Evolutionary conservation across 2,797 vertebrate genomes (phyloP), one percentile per base, ranked within the genome.

Genomic region (Picus viridis): DNA sequence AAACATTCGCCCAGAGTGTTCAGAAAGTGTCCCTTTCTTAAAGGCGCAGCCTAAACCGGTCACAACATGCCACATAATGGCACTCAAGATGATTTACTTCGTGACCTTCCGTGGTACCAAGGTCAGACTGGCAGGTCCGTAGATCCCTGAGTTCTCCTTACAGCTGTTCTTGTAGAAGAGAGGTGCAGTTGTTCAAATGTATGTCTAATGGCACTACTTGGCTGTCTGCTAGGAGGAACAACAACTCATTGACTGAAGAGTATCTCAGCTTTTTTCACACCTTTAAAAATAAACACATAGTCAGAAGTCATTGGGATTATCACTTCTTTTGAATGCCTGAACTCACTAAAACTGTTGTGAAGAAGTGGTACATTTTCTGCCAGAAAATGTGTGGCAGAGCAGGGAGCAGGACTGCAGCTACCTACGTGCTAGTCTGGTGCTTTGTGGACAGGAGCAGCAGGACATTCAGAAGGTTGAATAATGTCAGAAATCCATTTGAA

Each of bases 341-440:
- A 12, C 54, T 83, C 3, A 4, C 14, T 79, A 68, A 39, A 26
- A 17, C 54, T 89, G 27, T 45, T 54, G 26, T 51, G 24, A 32
- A 51, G 77, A 51, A 83, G 36, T 12, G 11, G 12, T 32, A 22
- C 6, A 0, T 77, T 80, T 74, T 23, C 63, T 32, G 34, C 39
- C 15, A 43, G 41, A 43, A 43, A 43, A 43, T 43, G 32, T 0
- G 0, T 5, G 30, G 27, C 26, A 41, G 51, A 13, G 27, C 0
- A 7, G 58, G 81, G 36, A 79, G 51, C 36, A n/a, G 2, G 2
- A 4, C 49, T 70, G 36, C 34, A 59, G 61, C 39, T 27, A 14
- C 62, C 56, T 4, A 0, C 1, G 1, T 86, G 64, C 67, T 27
- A 12, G 5, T 36, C 39, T 56, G 30, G 30, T 74, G 41, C 51